Base-by-base conservation (phyloP, 2,888 invertebrate species). In the Tiphia femorata region DNA sequence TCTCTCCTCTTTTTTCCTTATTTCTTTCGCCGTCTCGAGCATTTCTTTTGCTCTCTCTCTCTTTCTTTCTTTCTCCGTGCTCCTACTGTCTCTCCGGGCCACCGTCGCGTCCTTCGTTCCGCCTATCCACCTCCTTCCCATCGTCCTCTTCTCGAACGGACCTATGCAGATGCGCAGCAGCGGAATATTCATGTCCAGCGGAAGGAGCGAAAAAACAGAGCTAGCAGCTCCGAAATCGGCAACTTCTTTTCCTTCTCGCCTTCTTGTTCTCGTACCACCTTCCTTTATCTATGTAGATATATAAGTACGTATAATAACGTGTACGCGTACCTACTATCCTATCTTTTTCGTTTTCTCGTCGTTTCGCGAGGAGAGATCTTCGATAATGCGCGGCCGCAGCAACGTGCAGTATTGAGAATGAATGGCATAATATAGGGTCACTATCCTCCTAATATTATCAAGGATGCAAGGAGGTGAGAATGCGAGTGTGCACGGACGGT, bases 361-460 rank as follows among this genome's bases (percentile, higher is more conserved):
- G n/a, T n/a, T n/a, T n/a, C n/a, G n/a, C n/a, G n/a, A n/a, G n/a
- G n/a, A n/a, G n/a, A n/a, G 33, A 51, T 56, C 60, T 70, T 71
- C 70, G 67, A 73, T 72, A 73, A 62, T 54, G 54, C 64, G 58
- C 49, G 41, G 42, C 42, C 67, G 59, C 48, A 56, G 62, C 49
- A 60, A 55, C 57, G 58, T 57, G 58, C 58, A 60, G 65, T 74
- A 72, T 75, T 65, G 75, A 67, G 58, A 65, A 59, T n/a, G n/a
- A n/a, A n/a, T 51, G 54, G 58, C 56, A 65, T 67, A 72, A 73
- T 68, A 63, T 69, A 65, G 55, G 49, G 56, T 59, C 58, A 61
- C 48, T n/a, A n/a, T n/a, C n/a, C n/a, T 38, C 44, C 30, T 35
- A 59, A 69, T 74, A 75, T 74, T 71, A 70, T 57, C 64, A 52